Percentiles rank a stretch among this genome's conserved stretches.
phyloP scores from a whole-genome alignment of 2,797 vertebrate genomes.

The Liparis tanakae region DNA sequence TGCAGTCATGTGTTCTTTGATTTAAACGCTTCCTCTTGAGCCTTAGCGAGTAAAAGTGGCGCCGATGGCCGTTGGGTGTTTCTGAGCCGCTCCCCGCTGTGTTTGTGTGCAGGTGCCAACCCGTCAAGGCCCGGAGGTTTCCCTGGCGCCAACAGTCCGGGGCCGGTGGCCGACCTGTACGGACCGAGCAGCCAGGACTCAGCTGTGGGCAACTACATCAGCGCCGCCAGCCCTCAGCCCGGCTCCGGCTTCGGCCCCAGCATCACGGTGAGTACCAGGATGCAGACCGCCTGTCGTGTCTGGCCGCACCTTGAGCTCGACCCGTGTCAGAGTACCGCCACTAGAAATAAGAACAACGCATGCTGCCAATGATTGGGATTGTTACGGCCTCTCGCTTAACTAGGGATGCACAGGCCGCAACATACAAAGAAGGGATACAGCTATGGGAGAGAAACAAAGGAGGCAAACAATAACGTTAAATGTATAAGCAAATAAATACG shows the following conservation, averaged over 20 bases:
- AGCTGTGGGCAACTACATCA: constrained; percentile 91
- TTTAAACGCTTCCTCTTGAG: constrained; percentile 36
- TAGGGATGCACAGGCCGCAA: too few relatives aligned
- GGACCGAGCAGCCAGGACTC: constrained; percentile 96
- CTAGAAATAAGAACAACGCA: constrained; percentile 47
- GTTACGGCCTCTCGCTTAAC: too few relatives aligned
- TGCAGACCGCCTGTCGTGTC: constrained; percentile 1
- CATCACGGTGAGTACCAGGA: constrained; percentile 89
- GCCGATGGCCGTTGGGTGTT: constrained; percentile 24
- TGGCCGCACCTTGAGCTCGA: constrained; percentile 33
- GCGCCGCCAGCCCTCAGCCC: constrained; percentile 94
- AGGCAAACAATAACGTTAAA: too few relatives aligned
- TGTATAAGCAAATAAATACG: too few relatives aligned
- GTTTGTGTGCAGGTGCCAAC: constrained; percentile 95
- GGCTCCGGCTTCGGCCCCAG: constrained; percentile 95
- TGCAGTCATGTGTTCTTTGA: constrained; percentile 77
- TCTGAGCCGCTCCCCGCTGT: constrained; percentile 87
- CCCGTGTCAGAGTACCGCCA: constrained; percentile 34
- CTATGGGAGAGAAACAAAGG: too few relatives aligned
- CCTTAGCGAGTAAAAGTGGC: constrained; percentile 7
- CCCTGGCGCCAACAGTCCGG: constrained; percentile 96
- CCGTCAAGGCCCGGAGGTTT: constrained; percentile 95
- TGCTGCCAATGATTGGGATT: constrained; percentile 22
- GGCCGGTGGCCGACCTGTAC: constrained; percentile 96
- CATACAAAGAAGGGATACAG: too few relatives aligned